Evolutionary conservation across 2,113 vertebrate genomes (phyloP).

Genomic region (Chunga burmeisteri): DNA sequence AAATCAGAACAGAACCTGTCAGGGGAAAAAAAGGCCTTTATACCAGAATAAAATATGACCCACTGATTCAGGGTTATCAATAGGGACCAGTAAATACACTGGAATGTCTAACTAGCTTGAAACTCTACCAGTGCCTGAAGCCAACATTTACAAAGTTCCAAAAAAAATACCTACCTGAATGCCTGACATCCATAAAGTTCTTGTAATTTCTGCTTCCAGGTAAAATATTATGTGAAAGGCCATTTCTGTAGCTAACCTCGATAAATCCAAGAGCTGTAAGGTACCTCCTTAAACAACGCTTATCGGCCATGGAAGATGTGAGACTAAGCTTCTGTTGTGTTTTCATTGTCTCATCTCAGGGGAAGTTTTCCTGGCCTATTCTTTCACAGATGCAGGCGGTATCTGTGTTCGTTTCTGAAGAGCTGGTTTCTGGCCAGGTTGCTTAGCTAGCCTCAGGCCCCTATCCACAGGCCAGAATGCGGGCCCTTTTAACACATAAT

Average conservation of each 20-base stretch:
- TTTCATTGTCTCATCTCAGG: not conserved
- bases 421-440: not conserved
- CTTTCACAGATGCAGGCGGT: not conserved
- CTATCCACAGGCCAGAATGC: not conserved
- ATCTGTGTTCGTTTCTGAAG: not conserved
- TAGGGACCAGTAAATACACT: constrained; percentile 31
- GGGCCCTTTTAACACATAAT: not conserved
- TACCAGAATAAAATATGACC: not conserved
- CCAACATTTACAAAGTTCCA: not conserved
- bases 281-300: not conserved
- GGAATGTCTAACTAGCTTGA: constrained; percentile 5
- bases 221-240: constrained; percentile 20
- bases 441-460: not conserved
- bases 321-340: not conserved
- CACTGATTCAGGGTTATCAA: not conserved
- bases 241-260: not conserved
- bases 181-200: not conserved
- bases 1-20: not conserved
- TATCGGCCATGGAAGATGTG: not conserved
- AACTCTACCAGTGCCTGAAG: not conserved
- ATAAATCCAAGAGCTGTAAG: not conserved
- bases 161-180: constrained; percentile 20
- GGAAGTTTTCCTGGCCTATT: not conserved
- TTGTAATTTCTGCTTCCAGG: constrained; percentile 39
- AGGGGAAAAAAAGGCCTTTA: not conserved